A percentile compares a stretch with the other conserved stretches of the same genome.
Conservation (phyloP, 2,797 vertebrate species). For the Eulemur albifrons region DNA sequence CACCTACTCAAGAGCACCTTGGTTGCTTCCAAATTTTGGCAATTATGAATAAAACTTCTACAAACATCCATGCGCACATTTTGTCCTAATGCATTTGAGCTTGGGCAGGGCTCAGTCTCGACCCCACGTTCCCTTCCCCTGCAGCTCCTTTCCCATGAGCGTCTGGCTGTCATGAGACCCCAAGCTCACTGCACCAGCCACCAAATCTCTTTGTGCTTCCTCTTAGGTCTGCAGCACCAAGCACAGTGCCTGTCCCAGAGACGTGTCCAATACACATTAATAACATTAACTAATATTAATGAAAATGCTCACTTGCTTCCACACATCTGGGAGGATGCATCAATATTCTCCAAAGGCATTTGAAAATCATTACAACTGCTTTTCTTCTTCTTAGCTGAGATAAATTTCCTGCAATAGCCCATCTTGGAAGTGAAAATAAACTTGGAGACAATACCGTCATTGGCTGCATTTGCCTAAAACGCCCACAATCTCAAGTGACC, state of each 20-base stretch:
- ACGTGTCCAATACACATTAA: background rate
- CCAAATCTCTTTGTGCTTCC: too few species aligned
- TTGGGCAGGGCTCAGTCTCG: background rate
- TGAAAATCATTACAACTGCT: background rate
- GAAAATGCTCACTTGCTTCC: background rate
- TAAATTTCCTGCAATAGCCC: background rate
- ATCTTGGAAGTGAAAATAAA: background rate
- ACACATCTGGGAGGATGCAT: background rate
- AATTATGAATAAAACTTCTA: background rate
- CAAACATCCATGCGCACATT: background rate
- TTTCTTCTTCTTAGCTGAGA: background rate
- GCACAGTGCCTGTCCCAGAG: fast-evolving
- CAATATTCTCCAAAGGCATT: background rate
- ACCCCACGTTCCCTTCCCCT: background rate
- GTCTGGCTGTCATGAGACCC: background rate
- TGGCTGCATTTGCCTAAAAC: background rate
- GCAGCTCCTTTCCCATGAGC: background rate
- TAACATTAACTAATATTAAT: background rate
- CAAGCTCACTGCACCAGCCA: fast-evolving
- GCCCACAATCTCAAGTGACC: background rate
- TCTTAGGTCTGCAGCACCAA: background rate
- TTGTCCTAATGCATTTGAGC: background rate
- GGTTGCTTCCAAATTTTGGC: background rate
- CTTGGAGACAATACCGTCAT: background rate
- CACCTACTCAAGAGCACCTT: background rate